Conservation (phyloP, 2,797 vertebrate species). For the Labroides dimidiatus region DNA sequence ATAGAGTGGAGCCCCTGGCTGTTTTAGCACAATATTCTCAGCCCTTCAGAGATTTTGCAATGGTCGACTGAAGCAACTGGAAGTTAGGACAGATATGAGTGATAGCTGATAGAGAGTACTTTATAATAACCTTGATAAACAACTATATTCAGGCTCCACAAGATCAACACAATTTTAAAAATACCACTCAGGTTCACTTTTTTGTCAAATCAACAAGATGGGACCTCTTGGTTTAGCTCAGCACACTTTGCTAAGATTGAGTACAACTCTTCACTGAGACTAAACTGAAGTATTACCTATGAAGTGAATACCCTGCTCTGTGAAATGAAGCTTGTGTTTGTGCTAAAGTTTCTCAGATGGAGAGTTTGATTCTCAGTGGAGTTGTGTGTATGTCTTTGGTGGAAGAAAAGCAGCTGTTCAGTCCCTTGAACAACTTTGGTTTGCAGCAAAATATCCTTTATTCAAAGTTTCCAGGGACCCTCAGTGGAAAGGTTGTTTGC, state of each 20-base stretch:
- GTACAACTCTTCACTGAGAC: slow-evolving; percentile 14
- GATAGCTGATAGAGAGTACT: neutral
- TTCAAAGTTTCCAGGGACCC: slow-evolving; percentile 60
- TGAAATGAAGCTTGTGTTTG: slow-evolving; percentile 36
- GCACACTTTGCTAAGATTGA: slow-evolving; percentile 14
- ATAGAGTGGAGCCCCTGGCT: neutral
- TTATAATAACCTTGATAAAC: neutral
- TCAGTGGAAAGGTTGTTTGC: slow-evolving; percentile 66
- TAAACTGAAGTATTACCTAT: slow-evolving; percentile 24
- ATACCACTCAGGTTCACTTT: slow-evolving; percentile 18
- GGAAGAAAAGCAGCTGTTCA: slow-evolving; percentile 62
- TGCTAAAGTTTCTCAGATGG: slow-evolving; percentile 36
- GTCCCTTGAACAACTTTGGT: slow-evolving; percentile 62
- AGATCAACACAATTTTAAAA: neutral
- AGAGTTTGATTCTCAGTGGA: slow-evolving; percentile 48
- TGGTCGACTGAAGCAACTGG: slow-evolving; percentile 10
- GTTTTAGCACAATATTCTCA: neutral
- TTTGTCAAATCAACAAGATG: slow-evolving; percentile 22
- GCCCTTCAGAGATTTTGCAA: neutral
- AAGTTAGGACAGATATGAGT: neutral
- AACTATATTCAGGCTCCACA: neutral
- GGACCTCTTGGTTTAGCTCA: neutral
- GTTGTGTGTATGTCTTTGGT: slow-evolving; percentile 36
- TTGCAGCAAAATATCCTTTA: slow-evolving; percentile 69
- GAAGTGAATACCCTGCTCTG: slow-evolving; percentile 36